Evolutionary conservation across 2,888 invertebrate genomes (phyloP).

Genomic region (Drosophila subsilvestris): DNA sequence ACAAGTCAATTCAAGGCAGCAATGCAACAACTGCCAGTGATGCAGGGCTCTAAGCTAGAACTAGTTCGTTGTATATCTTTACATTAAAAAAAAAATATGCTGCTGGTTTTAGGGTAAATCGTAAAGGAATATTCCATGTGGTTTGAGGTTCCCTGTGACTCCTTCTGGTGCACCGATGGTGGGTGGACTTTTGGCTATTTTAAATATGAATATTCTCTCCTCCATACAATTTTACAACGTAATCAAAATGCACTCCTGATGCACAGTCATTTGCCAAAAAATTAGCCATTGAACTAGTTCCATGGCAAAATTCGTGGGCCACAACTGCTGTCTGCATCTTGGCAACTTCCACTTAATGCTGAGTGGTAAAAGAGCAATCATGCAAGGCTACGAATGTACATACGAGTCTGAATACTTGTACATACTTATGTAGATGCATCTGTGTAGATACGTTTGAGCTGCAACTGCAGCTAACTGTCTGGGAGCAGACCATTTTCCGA

Average conservation of each 20-base stretch:
- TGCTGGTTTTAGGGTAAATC: background rate
- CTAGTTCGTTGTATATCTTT: constrained; percentile 7
- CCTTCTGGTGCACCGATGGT: no score
- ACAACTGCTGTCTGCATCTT: constrained; percentile 19
- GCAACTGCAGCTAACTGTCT: constrained; percentile 41
- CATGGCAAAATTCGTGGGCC: background rate
- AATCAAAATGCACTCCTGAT: no score
- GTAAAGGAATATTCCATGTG: background rate
- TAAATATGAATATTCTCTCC: background rate
- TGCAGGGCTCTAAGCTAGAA: constrained; percentile 7
- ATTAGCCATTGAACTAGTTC: constrained; percentile 18
- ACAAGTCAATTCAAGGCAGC: constrained; percentile 32
- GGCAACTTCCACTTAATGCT: constrained; percentile 41
- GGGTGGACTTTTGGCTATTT: no score
- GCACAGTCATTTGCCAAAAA: background rate
- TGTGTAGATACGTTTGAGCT: constrained; percentile 20
- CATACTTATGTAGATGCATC: constrained; percentile 2
- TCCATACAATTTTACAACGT: no score
- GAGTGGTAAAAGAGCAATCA: constrained; percentile 39
- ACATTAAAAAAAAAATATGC: no score
- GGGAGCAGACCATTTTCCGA: constrained; percentile 5
- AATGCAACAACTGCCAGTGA: background rate
- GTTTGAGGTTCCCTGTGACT: no score
- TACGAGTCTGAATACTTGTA: background rate
- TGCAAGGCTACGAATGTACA: constrained; percentile 30